Base-by-base conservation (phyloP, 1,140 invertebrate genomes). In the Saccostrea echinata region DNA sequence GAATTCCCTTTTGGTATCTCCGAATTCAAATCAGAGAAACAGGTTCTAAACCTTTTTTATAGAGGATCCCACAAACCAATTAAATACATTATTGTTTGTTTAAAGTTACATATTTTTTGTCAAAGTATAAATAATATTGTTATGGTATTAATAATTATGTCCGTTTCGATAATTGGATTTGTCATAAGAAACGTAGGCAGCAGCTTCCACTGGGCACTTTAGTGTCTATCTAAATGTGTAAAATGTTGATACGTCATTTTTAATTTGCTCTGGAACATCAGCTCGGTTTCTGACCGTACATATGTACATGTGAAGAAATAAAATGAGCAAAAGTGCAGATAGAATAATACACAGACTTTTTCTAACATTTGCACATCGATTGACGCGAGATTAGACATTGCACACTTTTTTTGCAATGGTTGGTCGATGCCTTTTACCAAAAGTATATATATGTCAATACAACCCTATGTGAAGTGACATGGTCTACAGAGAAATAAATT, bases 1-100 rank as follows among this genome's bases (percentile, higher is more conserved):
- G 27, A 76, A 76, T 76, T 76, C 68, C 30, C 68, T 18, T 76
- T 76, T 76, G 68, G 68, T 76, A 33, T 33, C 68, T 76, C 68
- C 9, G 3, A 76, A 76, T 16, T 43, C 43, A 9, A 43, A 43
- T 9, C 43, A 43, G 43, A 43, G 43, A 43, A 43, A 43, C n/a
- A 43, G 6, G 43, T 43, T 43, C 43, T 9, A 43, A n/a, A 43
- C 9, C 9, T 43, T 43, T 27, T 76, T 30, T 16, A 76, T 27
- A 30, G 18, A 76, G 27, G 24, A 76, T 76, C 24, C 68, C 16
- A 9, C 27, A 33, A 30, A 30, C 24, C 12, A 76, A 18, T 30
- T 33, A 76, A 76, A 27, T 27, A 33, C 68, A 76, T 76, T 76
- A 76, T 33, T 76, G 68, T 76, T 24, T 76, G 68, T 76, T 76